Conservation (phyloP, 2,888 invertebrate species). For the Xestoiulus laeticollis region DNA sequence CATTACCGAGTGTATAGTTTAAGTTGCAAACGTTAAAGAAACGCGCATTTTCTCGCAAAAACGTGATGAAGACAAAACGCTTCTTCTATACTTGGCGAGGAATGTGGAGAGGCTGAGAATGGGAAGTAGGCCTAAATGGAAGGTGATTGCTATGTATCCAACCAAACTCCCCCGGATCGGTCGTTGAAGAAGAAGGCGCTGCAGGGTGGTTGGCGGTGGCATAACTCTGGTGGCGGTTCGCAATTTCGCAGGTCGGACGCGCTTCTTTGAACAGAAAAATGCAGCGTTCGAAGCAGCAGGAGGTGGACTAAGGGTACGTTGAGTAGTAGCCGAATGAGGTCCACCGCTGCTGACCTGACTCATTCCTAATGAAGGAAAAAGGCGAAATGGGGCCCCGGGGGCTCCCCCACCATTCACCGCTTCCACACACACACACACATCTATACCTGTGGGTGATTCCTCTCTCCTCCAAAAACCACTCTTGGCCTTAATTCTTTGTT, state of each 20-base stretch:
- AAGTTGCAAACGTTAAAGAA: no score
- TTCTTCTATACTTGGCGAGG: no score
- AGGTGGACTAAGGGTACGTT: constrained; percentile 14
- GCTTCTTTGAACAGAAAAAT: not conserved
- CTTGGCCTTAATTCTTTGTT: constrained; percentile 34
- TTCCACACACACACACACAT: not conserved
- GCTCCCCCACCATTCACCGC: constrained; percentile 1
- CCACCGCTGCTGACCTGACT: not conserved
- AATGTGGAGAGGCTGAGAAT: no score
- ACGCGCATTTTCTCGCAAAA: no score
- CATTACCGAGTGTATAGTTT: no score
- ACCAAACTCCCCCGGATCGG: no score
- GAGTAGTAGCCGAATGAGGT: constrained; percentile 26
- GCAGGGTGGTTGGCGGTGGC: constrained; percentile 26
- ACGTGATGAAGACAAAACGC: no score
- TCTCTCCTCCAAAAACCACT: not conserved
- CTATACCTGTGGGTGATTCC: constrained; percentile 21
- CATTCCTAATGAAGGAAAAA: constrained; percentile 30
- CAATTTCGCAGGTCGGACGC: constrained; percentile 10
- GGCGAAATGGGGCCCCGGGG: constrained; percentile 16
- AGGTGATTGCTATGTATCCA: no score
- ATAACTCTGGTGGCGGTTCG: not conserved
- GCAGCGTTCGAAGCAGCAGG: not conserved
- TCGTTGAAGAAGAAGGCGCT: not conserved
- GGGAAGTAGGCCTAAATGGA: no score